Evolutionary conservation across 2,888 invertebrate genomes (phyloP), one percentile per base, ranked within the genome.

Genomic region (Lamellibrachia satsuma): DNA sequence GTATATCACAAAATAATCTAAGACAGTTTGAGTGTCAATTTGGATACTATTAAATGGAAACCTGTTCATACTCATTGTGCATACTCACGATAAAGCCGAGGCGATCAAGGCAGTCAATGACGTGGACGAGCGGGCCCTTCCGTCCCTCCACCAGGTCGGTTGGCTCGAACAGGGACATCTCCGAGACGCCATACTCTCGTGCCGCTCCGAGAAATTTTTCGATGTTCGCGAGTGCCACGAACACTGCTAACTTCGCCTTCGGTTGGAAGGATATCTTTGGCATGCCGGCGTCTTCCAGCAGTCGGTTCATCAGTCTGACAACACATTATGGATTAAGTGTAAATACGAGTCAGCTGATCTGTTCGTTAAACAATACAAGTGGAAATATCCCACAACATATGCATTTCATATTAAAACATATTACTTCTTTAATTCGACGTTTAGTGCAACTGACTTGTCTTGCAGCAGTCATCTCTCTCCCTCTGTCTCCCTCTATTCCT

Each of bases 181-280:
- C 93, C 90, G 95, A 95, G 3, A 96, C 52, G 27, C 96, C 96
- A 93, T 95, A 96, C 11, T 93, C 93, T 52, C 93, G 93, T 39
- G 93, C 93, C 75, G 91, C 96, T 93, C 95, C 95, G 94, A 95
- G 95, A 94, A 95, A 96, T 92, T 94, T 94, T 92, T 96, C 96
- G 92, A 96, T 95, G 94, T 96, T 96, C 93, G 95, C 95, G 95
- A 95, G 95, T 90, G 95, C 95, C 91, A 95, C 95, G 93, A 96
- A 96, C 22, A 95, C 95, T 15, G 0, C 39, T 39, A 95, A 95
- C 92, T 94, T 93, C 7, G 94, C 95, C 92, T 96, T 96, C 94
- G 95, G 95, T 93, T 95, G 94, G 94, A 95, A 95, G n/a, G 90
- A 92, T 11, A 96, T 93, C 52, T 94, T 93, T 4, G 90, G 11